Evolutionary conservation across 1,140 invertebrate species (phyloP).

Genomic region (Chlorops oryzae): DNA sequence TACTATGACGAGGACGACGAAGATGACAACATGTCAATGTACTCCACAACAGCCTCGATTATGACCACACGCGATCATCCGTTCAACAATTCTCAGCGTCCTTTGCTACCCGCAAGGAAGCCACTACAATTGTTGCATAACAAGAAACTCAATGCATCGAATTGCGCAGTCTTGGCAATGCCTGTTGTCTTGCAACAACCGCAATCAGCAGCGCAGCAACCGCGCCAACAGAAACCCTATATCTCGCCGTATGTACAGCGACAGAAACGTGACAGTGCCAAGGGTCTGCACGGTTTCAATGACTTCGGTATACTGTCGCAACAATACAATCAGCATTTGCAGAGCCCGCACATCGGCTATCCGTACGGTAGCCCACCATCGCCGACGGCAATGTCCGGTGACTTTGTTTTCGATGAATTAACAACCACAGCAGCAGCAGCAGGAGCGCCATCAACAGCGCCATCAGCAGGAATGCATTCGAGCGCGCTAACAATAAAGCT

Average conservation of each 20-base stretch:
- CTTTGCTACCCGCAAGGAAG: constrained; percentile 32
- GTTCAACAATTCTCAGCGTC: constrained; percentile 38
- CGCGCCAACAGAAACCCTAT: constrained; percentile 17
- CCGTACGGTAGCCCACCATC: constrained; percentile 42
- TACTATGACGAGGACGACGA: constrained; percentile 27
- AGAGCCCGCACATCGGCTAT: constrained; percentile 38
- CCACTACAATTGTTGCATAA: constrained; percentile 19
- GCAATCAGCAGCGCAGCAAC: constrained; percentile 5
- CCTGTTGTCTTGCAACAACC: no score
- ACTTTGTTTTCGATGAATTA: constrained; percentile 17
- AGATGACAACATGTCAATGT: constrained; percentile 32
- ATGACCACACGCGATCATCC: constrained; percentile 38
- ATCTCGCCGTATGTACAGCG: constrained; percentile 39
- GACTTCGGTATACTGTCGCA: constrained; percentile 42
- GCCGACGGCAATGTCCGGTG: constrained; percentile 32
- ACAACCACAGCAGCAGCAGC: neutral
- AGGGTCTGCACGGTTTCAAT: constrained; percentile 40
- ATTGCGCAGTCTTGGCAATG: constrained; percentile 9
- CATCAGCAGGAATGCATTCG: constrained; percentile 16
- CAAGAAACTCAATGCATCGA: constrained; percentile 14
- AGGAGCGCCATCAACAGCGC: neutral
- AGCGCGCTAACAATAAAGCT: no score
- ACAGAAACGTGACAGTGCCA: constrained; percentile 39
- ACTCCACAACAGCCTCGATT: constrained; percentile 20
- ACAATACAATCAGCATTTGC: constrained; percentile 39